Evolutionary conservation across 1,140 invertebrate species (phyloP).

Genomic region (Cotesia chilonis): DNA sequence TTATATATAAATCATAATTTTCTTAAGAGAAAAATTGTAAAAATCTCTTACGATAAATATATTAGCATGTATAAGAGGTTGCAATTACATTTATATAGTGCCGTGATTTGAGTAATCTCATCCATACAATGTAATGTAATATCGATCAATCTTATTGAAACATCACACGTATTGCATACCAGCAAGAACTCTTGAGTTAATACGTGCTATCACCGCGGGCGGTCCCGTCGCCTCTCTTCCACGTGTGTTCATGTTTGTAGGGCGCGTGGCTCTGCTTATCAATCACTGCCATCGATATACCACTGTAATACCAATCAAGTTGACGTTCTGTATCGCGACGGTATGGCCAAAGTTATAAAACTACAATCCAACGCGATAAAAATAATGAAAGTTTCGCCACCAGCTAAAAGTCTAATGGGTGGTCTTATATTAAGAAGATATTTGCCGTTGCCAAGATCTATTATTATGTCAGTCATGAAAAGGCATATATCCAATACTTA

Average conservation of each 20-base stretch:
- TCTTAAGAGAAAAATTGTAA: too few relatives aligned
- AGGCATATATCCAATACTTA: too few relatives aligned
- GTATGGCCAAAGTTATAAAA: slow-evolving; percentile 20
- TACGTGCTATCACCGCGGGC: slow-evolving; percentile 34
- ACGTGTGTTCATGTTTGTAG: slow-evolving; percentile 42
- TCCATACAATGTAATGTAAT: neutral
- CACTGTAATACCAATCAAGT: slow-evolving; percentile 47
- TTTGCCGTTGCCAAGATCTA: slow-evolving; percentile 19
- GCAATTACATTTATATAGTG: too few relatives aligned
- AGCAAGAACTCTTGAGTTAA: neutral
- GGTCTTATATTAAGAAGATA: slow-evolving; percentile 17
- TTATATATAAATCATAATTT: too few relatives aligned
- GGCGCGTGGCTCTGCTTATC: slow-evolving; percentile 55
- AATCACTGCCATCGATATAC: slow-evolving; percentile 48
- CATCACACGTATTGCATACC: slow-evolving; percentile 3
- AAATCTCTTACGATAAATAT: too few relatives aligned
- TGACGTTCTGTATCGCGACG: slow-evolving; percentile 15
- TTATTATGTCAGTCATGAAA: slow-evolving; percentile 28
- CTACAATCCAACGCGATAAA: slow-evolving; percentile 8
- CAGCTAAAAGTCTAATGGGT: slow-evolving; percentile 6
- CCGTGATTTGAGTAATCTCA: neutral
- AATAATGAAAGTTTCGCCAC: neutral
- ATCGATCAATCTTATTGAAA: neutral
- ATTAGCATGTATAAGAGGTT: too few relatives aligned
- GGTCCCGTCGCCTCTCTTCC: slow-evolving; percentile 44